Evolutionary conservation across 2,113 vertebrate genomes (phyloP), one percentile per base, ranked within the genome.

Genomic region (Pluvialis apricaria): DNA sequence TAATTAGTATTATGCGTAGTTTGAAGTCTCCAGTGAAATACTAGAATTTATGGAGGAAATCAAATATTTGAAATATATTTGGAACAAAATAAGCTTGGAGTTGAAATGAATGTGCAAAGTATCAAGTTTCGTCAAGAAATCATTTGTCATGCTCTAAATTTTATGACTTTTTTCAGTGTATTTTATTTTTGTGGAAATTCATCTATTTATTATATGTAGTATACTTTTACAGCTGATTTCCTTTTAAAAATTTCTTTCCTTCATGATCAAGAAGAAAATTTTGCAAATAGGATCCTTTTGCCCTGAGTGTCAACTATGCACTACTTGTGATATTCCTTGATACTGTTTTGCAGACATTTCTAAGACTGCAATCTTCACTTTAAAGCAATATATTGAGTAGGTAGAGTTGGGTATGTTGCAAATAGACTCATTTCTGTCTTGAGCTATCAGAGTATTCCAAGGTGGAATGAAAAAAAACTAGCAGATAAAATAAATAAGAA

Each of bases 321-420:
- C 2, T 55, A 10, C 28, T 64, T 0, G 0, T 62, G 11, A 11
- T 86, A 22, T 16, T 88, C 21, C 45, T 55, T 79, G 15, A 24
- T 79, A 42, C 4, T 34, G 34, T 68, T 93, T 66, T 60, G 8
- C 42, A 84, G 45, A 18, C 2, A 3, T 42, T 94, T 86, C 47
- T 60, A 73, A 82, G 69, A 40, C 34, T 87, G 38, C 13, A 90
- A 9, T 61, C 40, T 60, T 81, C 21, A 28, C 28, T 88, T 86
- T 36, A 49, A 81, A 89, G 34, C 19, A 34, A 9, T 32, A 14
- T 32, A 16, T 31, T 45, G 57, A 51, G 9, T 66, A 49, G 38
- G 5, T 11, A 3, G 42, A 49, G 19, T 58, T 92, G 5, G 5
- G 1, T 76, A 19, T 64, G 26, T 52, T 76, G 54, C 31, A 76